Evolutionary conservation across 1,140 invertebrate genomes (phyloP).

Genomic region (Leptonema lineaticorne): DNA sequence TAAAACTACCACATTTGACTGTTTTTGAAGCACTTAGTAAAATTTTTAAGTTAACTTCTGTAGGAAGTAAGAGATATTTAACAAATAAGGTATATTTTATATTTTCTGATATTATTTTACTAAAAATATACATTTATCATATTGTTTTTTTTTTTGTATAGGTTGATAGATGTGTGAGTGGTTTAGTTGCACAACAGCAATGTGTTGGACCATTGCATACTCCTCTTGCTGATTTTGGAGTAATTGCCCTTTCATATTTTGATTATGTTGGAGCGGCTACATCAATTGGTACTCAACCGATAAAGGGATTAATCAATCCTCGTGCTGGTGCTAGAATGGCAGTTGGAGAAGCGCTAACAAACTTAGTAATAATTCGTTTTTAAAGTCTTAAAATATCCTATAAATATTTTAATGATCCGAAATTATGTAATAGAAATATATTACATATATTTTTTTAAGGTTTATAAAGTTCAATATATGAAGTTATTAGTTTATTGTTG

Average conservation of each 20-base stretch:
- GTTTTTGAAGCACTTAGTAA: constrained; percentile 68
- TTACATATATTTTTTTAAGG: too few species aligned
- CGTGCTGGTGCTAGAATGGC: constrained; percentile 88
- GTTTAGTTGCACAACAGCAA: constrained; percentile 94
- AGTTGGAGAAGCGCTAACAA: constrained; percentile 92
- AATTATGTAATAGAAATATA: too few species aligned
- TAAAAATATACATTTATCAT: constrained; percentile 45
- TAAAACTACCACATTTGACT: constrained; percentile 63
- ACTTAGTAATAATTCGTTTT: constrained; percentile 62
- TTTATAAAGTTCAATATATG: not conserved
- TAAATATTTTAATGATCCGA: too few species aligned
- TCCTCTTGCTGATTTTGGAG: constrained; percentile 90
- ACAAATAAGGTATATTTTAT: constrained; percentile 70
- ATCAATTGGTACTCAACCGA: constrained; percentile 94
- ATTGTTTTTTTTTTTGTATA: constrained; percentile 41
- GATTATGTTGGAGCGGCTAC: constrained; percentile 81
- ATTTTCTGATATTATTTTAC: constrained; percentile 11
- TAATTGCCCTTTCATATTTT: constrained; percentile 82
- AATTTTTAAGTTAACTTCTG: constrained; percentile 85
- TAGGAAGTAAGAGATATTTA: constrained; percentile 93
- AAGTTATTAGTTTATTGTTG: not conserved
- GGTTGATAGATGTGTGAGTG: constrained; percentile 96
- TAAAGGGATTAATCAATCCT: constrained; percentile 85
- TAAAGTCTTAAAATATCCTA: constrained; percentile 5
- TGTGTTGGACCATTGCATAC: constrained; percentile 96